These are phyloP conservation scores for Acipenser ruthenus DNA, from an alignment of 2,797 vertebrate genomes.

Conservation along the genomic window DNA sequence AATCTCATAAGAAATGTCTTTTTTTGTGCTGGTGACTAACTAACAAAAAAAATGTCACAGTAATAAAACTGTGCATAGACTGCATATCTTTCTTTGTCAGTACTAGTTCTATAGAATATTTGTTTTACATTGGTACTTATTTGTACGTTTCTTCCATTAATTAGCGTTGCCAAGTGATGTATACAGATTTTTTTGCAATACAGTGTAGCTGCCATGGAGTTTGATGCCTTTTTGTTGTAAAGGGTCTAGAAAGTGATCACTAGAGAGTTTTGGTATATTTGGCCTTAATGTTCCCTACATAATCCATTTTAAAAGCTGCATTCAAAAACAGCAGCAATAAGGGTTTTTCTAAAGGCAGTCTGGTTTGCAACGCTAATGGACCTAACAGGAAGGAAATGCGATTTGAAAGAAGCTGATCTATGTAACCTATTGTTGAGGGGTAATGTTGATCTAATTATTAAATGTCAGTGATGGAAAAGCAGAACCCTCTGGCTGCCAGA, in stretches of 20 bases:
- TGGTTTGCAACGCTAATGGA: slow-evolving; percentile 78
- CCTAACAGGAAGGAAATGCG: slow-evolving; percentile 89
- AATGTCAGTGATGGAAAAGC: slow-evolving; percentile 78
- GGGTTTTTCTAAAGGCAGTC: slow-evolving; percentile 81
- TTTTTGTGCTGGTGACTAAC: no score
- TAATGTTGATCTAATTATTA: slow-evolving; percentile 94
- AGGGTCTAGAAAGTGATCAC: slow-evolving; percentile 70
- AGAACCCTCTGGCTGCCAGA: slow-evolving; percentile 54
- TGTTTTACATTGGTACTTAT: no score
- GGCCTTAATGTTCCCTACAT: slow-evolving; percentile 82
- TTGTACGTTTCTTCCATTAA: no score
- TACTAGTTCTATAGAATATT: no score
- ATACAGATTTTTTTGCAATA: slow-evolving; percentile 18
- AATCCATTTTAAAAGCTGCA: slow-evolving; percentile 75
- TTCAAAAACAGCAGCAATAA: slow-evolving; percentile 77
- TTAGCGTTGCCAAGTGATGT: no score
- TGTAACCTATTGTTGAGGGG: slow-evolving; percentile 81
- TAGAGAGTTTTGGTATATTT: slow-evolving; percentile 78
- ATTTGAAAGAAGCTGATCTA: slow-evolving; percentile 91
- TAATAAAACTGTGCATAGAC: no score
- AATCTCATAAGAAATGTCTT: no score
- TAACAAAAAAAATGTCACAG: no score
- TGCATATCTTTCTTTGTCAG: no score
- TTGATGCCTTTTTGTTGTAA: slow-evolving; percentile 45
- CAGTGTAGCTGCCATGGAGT: slow-evolving; percentile 36